Percentiles rank a stretch among this genome's conserved stretches.
phyloP scores from a whole-genome alignment of 2,113 vertebrate genomes.

The Suricata suricatta region DNA sequence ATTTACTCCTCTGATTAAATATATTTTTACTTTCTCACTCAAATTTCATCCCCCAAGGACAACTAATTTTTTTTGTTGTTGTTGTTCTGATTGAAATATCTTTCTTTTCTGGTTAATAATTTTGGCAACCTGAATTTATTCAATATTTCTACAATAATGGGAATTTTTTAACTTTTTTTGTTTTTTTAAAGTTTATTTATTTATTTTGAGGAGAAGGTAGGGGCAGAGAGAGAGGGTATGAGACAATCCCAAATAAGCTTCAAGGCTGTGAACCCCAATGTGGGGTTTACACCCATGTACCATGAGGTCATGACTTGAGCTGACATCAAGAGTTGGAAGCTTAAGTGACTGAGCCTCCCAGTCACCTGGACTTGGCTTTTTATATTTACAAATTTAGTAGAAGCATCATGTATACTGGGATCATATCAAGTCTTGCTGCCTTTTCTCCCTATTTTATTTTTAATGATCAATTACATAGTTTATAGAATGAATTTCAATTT shows the following conservation, averaged over 20 bases:
- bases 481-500: slow-evolving; percentile 75
- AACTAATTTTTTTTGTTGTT: not conserved
- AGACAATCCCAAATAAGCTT: no score
- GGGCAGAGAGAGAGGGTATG: no score
- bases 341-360: no score
- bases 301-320: no score
- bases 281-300: no score
- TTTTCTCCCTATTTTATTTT: not conserved
- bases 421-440: not conserved
- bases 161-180: slow-evolving; percentile 42
- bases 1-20: not conserved
- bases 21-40: not conserved
- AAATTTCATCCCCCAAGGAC: not conserved
- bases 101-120: not conserved
- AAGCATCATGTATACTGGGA: not conserved
- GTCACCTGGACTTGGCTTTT: no score
- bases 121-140: not conserved
- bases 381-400: not conserved
- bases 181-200: not conserved
- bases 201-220: no score
- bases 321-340: no score
- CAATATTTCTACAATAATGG: not conserved
- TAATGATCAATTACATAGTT: slow-evolving; percentile 48
- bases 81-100: not conserved
- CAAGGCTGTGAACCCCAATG: no score